These are phyloP conservation scores for Cassiopea xamachana DNA, from an alignment of 30 jellyfish, hydroid and myxozoan species.

Conservation along the genomic window DNA sequence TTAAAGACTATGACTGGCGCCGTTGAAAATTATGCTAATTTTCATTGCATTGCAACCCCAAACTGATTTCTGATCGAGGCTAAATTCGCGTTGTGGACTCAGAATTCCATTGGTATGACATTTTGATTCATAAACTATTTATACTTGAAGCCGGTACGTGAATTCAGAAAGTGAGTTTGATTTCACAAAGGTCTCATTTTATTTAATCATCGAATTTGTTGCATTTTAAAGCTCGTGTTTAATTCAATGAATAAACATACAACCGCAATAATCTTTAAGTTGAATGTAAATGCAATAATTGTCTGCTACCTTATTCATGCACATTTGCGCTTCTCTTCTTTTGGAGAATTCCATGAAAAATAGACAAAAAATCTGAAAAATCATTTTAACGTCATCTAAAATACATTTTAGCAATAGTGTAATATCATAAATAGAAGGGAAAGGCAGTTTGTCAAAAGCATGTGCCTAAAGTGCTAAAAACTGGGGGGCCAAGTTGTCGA, in stretches of 20 bases:
- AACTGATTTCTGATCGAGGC: background rate
- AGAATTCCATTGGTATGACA: background rate
- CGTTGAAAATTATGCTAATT: background rate
- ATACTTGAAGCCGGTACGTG: background rate
- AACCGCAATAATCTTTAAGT: background rate
- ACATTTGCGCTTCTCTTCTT: too few species aligned
- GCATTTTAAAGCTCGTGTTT: background rate
- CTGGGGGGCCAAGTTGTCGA: background rate
- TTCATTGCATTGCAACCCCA: background rate
- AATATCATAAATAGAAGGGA: background rate
- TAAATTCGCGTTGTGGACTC: background rate
- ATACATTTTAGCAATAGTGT: background rate
- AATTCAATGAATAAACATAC: background rate
- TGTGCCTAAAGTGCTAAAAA: background rate
- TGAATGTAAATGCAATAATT: too few species aligned
- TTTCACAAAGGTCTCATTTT: background rate
- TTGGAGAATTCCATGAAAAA: background rate
- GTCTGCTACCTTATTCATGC: background rate
- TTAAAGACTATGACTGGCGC: background rate
- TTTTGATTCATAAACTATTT: background rate
- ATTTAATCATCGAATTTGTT: background rate
- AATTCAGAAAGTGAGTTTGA: background rate
- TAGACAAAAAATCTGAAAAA: background rate
- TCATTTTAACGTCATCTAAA: background rate
- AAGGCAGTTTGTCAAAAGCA: background rate